Percentiles rank a stretch among this genome's conserved stretches.
phyloP scores from a whole-genome alignment of 2,888 invertebrate species.

The Eupithecia inturbata region DNA sequence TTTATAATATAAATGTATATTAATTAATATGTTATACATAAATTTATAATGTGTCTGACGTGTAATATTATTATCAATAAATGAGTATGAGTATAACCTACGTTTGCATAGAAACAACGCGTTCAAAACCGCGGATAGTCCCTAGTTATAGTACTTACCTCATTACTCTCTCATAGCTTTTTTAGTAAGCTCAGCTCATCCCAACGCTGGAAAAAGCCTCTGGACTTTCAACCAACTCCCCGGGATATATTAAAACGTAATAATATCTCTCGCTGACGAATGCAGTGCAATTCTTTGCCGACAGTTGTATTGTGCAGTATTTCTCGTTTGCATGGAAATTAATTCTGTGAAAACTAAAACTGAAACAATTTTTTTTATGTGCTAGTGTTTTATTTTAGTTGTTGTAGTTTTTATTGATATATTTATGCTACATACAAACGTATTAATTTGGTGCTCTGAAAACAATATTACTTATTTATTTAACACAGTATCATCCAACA shows the following conservation, averaged over 20 bases:
- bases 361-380: background rate
- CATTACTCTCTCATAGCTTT: background rate
- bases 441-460: background rate
- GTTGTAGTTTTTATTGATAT: background rate
- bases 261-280: slow-evolving; percentile 26
- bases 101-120: background rate
- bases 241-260: background rate
- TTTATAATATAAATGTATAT: too few species aligned
- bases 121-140: background rate
- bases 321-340: slow-evolving; percentile 8
- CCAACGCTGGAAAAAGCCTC: background rate
- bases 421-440: background rate
- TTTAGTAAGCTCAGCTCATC: background rate
- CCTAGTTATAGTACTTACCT: background rate
- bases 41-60: too few species aligned
- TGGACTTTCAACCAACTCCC: background rate
- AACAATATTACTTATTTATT: background rate
- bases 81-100: too few species aligned
- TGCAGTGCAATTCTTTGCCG: slow-evolving; percentile 19
- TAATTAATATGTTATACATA: too few species aligned
- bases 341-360: slow-evolving; percentile 9
- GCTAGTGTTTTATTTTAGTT: background rate
- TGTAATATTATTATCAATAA: too few species aligned
- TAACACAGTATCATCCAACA: background rate
- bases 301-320: slow-evolving; percentile 22